Percentiles rank a stretch among this genome's conserved stretches.
Evolutionary conservation across 2,113 vertebrate species (phyloP).

Genomic region (Rhabdornis inornatus): DNA sequence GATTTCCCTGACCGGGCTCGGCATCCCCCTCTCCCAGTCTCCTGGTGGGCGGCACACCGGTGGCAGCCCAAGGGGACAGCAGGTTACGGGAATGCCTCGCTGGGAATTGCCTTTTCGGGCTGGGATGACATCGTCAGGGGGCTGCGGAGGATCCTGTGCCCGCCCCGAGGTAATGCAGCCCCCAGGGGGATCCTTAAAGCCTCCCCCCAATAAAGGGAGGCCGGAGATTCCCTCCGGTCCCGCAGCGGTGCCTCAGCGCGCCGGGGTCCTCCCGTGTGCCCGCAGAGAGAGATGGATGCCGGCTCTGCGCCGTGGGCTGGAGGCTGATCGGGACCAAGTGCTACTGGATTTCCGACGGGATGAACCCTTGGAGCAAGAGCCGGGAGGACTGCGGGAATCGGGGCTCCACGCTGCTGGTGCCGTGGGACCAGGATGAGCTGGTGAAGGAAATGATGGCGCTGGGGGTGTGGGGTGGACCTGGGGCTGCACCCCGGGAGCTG

Average conservation of each 20-base stretch:
- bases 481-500: too few species aligned
- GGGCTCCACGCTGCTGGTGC: not conserved
- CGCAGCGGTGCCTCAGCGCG: not conserved
- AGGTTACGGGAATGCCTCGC: not conserved
- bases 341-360: not conserved
- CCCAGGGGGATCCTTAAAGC: not conserved
- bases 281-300: not conserved
- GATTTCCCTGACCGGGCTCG: not conserved
- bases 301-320: not conserved
- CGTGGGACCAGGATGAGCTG: not conserved
- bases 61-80: not conserved
- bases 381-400: not conserved
- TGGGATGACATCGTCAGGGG: not conserved
- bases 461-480: not conserved
- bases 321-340: not conserved
- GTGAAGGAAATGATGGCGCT: not conserved
- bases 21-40: not conserved
- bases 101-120: not conserved
- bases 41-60: not conserved
- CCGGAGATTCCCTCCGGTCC: not conserved
- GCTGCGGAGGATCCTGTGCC: not conserved
- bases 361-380: not conserved
- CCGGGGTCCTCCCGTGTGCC: not conserved
- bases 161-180: not conserved
- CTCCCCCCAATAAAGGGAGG: not conserved